Evolutionary conservation across 2,888 invertebrate genomes (phyloP).

Genomic region (Acronicta psi): DNA sequence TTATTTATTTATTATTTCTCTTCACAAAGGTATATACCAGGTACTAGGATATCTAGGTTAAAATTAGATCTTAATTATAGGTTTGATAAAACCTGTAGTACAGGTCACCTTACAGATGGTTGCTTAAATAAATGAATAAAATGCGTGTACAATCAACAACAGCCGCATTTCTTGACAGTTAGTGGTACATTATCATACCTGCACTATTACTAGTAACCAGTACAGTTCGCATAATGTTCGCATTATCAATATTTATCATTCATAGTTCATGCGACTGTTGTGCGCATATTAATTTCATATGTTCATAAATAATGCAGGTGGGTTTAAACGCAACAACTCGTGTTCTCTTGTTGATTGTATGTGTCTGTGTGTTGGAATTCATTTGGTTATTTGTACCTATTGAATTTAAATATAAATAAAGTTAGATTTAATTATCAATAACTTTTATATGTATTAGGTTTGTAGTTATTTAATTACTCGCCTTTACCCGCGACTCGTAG

Average conservation of each 20-base stretch:
- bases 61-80: too few relatives aligned
- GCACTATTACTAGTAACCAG: conserved; percentile 14
- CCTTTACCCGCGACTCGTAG: too few relatives aligned
- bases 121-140: conserved; percentile 1
- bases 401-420: too few relatives aligned
- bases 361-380: conserved; percentile 26
- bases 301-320: conserved; percentile 49
- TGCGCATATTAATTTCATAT: conserved; percentile 54
- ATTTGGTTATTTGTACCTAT: conserved; percentile 20
- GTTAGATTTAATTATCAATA: too few relatives aligned
- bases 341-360: conserved; percentile 29
- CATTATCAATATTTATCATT: conserved; percentile 53
- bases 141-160: conserved; percentile 4
- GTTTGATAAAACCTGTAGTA: too few relatives aligned
- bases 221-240: conserved; percentile 29
- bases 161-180: conserved; percentile 9
- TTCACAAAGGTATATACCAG: too few relatives aligned
- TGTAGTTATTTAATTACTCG: too few relatives aligned
- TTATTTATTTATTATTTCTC: too few relatives aligned
- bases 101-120: too few relatives aligned
- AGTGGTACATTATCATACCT: conserved; percentile 36
- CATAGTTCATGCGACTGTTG: conserved; percentile 48
- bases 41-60: too few relatives aligned
- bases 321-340: conserved; percentile 34
- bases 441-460: too few relatives aligned